Base-by-base conservation (phyloP, 2,797 vertebrate genomes). In the Sitta carolinensis region DNA sequence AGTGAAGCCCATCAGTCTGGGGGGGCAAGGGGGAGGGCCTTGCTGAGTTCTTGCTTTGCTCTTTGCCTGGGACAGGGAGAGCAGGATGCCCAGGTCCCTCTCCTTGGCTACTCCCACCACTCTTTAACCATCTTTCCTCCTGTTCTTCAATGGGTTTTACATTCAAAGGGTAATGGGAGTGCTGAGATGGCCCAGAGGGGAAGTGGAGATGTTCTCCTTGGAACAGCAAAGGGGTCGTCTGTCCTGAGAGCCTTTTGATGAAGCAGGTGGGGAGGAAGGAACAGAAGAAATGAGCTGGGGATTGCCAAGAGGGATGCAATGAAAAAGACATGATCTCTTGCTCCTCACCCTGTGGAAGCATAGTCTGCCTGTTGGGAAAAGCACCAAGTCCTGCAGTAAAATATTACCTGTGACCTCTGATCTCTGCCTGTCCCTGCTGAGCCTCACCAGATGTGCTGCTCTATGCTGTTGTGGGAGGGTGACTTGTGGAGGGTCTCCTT, bases 31-130 rank as follows among this genome's bases (percentile, higher is more conserved):
- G 20, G 30, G 5, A 42, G 7, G 7, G 10, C 30, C 36, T 59
- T 36, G 9, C 55, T 66, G 47, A 30, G 48, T 54, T 38, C 45
- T 42, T 57, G 61, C 45, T 74, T 25, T 50, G 29, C 55, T 52
- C 16, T 32, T 42, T n/a, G 18, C 29, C 34, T 1, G 2, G n/a
- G 43, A 22, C 0, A 2, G 32, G 17, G 34, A 23, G 38, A 76
- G 55, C 38, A n/a, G 51, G 27, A 16, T 45, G 38, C 27, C 20
- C 3, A 0, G n/a, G 6, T 45, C 23, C 26, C 29, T 64, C 40
- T 29, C 30, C 22, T 32, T 62, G 72, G 22, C 30, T 42, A 8
- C 19, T 86, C 22, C 47, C 18, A 7, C 30, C 2, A 2, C 20
- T 40, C 42, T 23, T 17, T 32, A 36, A 30, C 23, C 23, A 3